Percentiles rank a stretch among this genome's conserved stretches.
Conservation (phyloP, 2,797 vertebrate species). For the Ctenosaura bakeri region DNA sequence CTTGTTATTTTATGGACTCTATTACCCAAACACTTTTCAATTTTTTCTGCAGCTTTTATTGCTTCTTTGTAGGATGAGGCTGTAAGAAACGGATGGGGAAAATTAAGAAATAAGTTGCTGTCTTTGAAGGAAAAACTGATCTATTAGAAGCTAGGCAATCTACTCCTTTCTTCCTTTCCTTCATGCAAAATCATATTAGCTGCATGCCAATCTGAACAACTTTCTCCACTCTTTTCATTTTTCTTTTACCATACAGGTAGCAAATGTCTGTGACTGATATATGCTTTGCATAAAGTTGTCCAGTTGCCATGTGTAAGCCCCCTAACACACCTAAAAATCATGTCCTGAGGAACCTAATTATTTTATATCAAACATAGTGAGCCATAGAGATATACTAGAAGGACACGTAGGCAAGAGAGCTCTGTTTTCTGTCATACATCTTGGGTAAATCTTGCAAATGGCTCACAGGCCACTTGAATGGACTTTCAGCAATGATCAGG, state of each 20-base stretch:
- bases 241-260: neutral
- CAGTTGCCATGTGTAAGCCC: no score
- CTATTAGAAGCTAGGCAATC: neutral
- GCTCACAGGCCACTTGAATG: no score
- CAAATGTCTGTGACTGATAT: neutral
- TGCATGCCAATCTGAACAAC: neutral
- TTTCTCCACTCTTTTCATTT: neutral
- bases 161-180: neutral
- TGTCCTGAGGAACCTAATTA: no score
- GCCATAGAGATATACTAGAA: no score
- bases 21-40: neutral
- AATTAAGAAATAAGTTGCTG: neutral
- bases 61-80: neutral
- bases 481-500: no score
- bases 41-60: neutral
- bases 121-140: neutral
- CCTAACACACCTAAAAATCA: no score
- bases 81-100: neutral
- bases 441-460: no score
- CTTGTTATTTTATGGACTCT: neutral
- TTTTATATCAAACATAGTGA: no score
- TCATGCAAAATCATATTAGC: neutral
- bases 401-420: no score
- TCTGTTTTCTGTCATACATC: no score
- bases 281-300: constrained; percentile 19